Evolutionary conservation across 1,140 invertebrate species (phyloP).

Genomic region (Lamellibrachia luymesi): DNA sequence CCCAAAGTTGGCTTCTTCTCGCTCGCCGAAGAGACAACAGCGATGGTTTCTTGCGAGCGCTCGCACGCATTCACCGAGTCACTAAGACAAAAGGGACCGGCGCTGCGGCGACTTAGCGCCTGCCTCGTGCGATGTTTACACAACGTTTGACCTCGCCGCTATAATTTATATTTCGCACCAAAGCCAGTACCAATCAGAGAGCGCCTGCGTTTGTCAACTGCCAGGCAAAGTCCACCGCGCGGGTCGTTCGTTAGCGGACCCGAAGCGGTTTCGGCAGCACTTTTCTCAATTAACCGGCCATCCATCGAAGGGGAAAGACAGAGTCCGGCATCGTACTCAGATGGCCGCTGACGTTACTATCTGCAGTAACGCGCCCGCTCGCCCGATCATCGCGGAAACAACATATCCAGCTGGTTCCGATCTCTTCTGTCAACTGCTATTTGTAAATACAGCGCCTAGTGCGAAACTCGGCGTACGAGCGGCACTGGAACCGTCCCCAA

Average conservation of each 20-base stretch:
- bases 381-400: background rate
- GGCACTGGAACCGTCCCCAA: background rate
- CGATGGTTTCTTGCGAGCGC: background rate
- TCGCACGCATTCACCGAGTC: background rate
- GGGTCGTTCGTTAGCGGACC: background rate
- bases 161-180: conserved; percentile 5
- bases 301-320: background rate
- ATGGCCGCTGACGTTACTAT: background rate
- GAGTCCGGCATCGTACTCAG: background rate
- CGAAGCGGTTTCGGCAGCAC: background rate
- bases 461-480: background rate
- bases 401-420: background rate
- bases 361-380: background rate
- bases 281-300: conserved; percentile 1
- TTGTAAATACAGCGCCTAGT: background rate
- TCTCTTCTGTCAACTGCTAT: background rate
- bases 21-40: background rate
- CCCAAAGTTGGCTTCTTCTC: background rate
- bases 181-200: background rate
- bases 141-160: background rate
- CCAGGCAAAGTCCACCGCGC: background rate
- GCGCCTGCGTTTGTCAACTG: background rate
- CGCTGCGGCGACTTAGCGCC: background rate
- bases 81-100: background rate
- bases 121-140: background rate